phyloP scores from a whole-genome alignment of 1,140 invertebrate genomes.

The Bombus polaris region DNA sequence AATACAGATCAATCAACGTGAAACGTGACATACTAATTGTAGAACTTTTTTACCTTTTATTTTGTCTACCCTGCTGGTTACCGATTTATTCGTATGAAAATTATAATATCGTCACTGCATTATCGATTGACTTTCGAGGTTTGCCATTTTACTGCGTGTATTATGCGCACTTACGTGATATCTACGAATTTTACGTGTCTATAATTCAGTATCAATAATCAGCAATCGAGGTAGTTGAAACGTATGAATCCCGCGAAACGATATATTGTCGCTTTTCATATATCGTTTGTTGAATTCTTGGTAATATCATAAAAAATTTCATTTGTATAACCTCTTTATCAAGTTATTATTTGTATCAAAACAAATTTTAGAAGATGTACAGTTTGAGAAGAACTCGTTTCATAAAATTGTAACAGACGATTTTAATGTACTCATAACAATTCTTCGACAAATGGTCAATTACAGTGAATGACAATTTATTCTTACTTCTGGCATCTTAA shows the following conservation, averaged over 20 bases:
- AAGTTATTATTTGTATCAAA: background rate
- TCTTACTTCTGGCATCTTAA: background rate
- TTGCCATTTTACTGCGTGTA: constrained; percentile 14
- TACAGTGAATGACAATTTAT: background rate
- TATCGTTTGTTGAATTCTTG: background rate
- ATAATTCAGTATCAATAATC: background rate
- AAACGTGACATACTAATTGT: background rate
- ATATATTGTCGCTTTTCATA: background rate
- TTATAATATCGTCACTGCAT: background rate
- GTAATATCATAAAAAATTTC: background rate
- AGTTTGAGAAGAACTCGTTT: background rate
- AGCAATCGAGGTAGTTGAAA: background rate
- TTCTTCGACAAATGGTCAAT: background rate
- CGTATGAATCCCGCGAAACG: background rate
- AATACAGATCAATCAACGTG: background rate
- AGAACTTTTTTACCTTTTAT: background rate
- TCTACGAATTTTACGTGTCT: background rate
- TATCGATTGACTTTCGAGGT: constrained; percentile 36
- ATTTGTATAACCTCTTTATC: background rate
- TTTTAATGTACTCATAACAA: background rate
- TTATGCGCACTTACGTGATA: background rate
- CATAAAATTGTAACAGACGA: background rate
- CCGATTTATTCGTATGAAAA: background rate
- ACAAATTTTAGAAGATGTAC: background rate
- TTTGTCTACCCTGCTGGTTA: background rate